Evolutionary conservation across 2,888 invertebrate genomes (phyloP), one percentile per base, ranked within the genome.

Genomic region (Synergus japonicus): DNA sequence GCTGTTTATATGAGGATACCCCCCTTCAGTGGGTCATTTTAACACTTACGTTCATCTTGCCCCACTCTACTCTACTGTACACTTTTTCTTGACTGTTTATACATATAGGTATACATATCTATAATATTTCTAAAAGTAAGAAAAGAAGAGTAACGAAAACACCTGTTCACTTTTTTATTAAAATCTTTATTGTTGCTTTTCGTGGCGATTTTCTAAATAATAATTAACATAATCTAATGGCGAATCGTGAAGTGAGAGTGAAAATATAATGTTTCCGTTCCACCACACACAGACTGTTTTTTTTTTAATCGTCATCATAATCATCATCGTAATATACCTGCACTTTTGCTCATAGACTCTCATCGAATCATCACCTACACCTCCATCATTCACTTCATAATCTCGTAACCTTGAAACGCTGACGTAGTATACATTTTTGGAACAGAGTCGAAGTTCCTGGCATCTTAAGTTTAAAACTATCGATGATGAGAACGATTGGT

Each of bases 181-280:
- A 89, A 90, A 90, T 88, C 88, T 90, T 89, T 88, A 89, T 89
- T 90, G 85, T 87, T 85, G 84, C 85, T 85, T 86, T 85, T 88
- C 86, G 87, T 89, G 89, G 87, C 87, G 86, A 86, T 87, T 83
- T 86, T 86, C 86, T 89, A 88, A 89, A 90, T 88, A 88, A 90
- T 90, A 90, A 88, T 90, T 88, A 89, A 90, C 88, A 85, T 88
- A 89, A 88, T 83, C 85, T 87, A 87, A 86, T 83, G 77, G 81
- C 83, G 86, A 87, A 84, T 83, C 83, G 85, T 85, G 85, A 83
- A 82, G 81, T 69, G 69, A 69, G 49, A 69, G 69, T 69, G 49
- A 69, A 67, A 67, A 67, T 67, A 67, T 22, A 22, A 60, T 69
- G 69, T 49, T 69, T 69, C 44, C 22, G 49, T 49, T 69, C 29